These are phyloP conservation scores for Cephalopachus bancanus DNA, from an alignment of 2,797 vertebrate species.

Conservation along the genomic window DNA sequence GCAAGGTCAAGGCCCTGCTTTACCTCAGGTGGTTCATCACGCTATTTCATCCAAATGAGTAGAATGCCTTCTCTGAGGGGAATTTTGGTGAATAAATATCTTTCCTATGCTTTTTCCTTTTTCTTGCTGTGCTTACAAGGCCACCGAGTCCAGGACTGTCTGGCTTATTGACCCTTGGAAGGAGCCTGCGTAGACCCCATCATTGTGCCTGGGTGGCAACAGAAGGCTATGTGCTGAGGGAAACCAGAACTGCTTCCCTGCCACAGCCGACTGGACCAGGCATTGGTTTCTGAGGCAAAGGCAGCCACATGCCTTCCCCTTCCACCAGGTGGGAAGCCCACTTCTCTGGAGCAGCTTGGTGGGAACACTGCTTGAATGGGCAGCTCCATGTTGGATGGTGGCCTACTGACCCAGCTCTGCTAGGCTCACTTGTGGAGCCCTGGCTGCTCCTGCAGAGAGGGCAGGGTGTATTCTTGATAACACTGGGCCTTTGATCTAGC, in stretches of 20 bases:
- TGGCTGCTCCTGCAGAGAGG: background rate
- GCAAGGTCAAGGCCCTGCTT: background rate
- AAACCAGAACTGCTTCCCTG: fast-evolving
- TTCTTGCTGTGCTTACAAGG: background rate
- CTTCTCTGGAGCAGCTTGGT: background rate
- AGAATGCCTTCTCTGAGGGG: background rate
- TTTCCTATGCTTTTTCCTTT: background rate
- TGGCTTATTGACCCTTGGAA: background rate
- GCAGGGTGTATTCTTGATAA: fast-evolving
- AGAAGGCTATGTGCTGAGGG: background rate
- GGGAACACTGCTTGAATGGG: fast-evolving
- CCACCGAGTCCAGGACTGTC: background rate
- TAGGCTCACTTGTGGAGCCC: fast-evolving
- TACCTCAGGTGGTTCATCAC: background rate
- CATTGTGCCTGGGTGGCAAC: background rate
- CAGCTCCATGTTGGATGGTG: background rate
- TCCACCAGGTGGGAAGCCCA: background rate
- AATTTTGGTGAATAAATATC: no score
- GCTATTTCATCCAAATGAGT: background rate
- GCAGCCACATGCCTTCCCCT: fast-evolving
- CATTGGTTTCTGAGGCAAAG: background rate
- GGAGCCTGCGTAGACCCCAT: no score
- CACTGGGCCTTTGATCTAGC: background rate
- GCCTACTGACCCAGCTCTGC: background rate
- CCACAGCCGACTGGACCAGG: background rate